Percentiles rank a stretch among this genome's conserved stretches.
These are phyloP conservation scores for Loris lydekkerianus DNA, from an alignment of 2,797 vertebrate species.

Conservation along the genomic window DNA sequence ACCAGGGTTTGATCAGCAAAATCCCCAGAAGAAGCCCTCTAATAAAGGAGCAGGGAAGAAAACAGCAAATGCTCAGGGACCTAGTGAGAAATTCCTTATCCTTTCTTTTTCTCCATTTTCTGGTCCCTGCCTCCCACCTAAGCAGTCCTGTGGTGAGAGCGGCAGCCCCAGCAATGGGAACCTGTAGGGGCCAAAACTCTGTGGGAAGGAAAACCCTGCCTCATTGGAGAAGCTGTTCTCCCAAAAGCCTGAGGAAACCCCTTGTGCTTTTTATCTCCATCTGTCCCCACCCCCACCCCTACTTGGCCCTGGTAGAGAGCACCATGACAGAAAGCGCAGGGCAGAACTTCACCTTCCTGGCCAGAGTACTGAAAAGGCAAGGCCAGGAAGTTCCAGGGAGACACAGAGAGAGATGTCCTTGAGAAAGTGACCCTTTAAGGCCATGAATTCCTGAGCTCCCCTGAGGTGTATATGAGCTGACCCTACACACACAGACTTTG, in stretches of 20 bases:
- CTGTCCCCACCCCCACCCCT: too few species aligned
- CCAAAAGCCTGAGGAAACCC: fast-evolving
- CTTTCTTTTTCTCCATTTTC: background rate
- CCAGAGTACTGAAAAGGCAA: background rate
- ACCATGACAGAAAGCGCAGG: too few species aligned
- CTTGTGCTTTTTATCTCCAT: background rate
- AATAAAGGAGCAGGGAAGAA: background rate
- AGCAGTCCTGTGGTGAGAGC: background rate
- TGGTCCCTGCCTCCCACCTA: background rate
- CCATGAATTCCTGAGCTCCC: background rate
- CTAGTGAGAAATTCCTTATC: background rate
- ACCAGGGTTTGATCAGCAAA: background rate
- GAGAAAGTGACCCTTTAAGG: background rate
- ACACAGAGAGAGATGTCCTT: background rate
- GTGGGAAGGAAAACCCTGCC: background rate
- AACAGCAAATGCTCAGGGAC: background rate
- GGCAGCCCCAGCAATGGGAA: background rate
- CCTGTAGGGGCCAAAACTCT: background rate
- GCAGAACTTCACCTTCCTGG: background rate
- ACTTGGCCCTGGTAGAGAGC: background rate
- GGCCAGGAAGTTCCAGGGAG: background rate
- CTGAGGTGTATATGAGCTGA: background rate
- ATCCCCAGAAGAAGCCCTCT: background rate
- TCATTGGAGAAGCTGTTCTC: background rate
- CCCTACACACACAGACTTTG: background rate